Evolutionary conservation across 2,797 vertebrate genomes (phyloP), one percentile per base, ranked within the genome.

Genomic region (Falco biarmicus): DNA sequence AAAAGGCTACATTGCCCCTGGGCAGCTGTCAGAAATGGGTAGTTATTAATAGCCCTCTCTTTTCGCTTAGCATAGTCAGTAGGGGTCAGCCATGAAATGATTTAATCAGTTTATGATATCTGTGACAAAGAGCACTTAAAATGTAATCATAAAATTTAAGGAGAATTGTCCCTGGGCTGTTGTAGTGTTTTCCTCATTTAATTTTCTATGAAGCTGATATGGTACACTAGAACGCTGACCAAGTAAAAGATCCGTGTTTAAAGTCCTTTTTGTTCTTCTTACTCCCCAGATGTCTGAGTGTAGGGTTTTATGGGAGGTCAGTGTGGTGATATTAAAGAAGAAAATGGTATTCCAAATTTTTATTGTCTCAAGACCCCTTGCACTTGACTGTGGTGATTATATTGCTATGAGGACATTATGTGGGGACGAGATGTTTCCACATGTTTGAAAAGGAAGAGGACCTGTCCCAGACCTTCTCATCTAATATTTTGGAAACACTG

Each of bases 71-170:
- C 98, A 98, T 98, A 98, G 98, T 98, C 98, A 98, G 98, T 98
- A 97, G 97, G 98, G 98, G 98, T 98, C 98, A 98, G 97, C 97
- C 98, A 98, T 98, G 97, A 98, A 98, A 98, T 97, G 97, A 98
- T 98, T 98, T 98, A 98, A 98, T 98, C 98, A 98, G 97, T 98
- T 98, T 98, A 98, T 98, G 98, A 98, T 98, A 98, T 98, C 98
- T 98, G 93, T 98, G 98, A 98, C 98, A 98, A 98, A 97, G 97
- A 98, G 95, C 98, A 98, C 98, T 98, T 98, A 98, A 98, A 98
- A 97, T 96, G 96, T 98, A 98, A 98, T 98, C 97, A 98, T 98
- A 98, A 98, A 98, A 98, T 98, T 98, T 98, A 97, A 97, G 97
- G 95, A 97, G 96, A 98, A 97, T 97, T 98, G 97, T 98, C 98